Conservation (phyloP, 2,113 vertebrate species). For the Prinia subflava region DNA sequence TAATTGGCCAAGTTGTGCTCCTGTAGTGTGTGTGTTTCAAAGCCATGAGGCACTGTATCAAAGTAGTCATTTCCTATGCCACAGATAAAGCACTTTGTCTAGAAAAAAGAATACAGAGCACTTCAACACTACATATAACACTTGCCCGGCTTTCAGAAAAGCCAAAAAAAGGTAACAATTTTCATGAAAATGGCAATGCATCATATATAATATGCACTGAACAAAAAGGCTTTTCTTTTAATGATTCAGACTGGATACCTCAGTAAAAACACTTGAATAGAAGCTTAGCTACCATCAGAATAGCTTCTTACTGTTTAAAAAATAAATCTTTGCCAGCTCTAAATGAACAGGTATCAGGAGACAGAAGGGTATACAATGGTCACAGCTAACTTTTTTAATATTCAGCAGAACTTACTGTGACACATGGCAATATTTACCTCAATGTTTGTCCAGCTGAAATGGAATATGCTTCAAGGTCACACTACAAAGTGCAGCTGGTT, state of each 20-base stretch:
- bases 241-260: neutral
- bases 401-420: neutral
- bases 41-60: constrained; percentile 96
- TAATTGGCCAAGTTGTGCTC: constrained; percentile 99
- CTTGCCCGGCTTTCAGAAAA: neutral
- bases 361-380: neutral
- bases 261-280: neutral
- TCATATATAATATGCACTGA: neutral
- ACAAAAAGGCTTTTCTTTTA: neutral
- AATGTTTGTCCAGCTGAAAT: neutral
- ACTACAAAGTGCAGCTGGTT: neutral
- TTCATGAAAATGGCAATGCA: neutral
- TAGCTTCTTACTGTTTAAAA: neutral
- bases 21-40: constrained; percentile 96
- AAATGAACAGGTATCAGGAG: neutral
- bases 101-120: constrained; percentile 33
- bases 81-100: constrained; percentile 98
- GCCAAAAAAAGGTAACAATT: neutral
- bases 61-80: constrained; percentile 98
- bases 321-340: neutral
- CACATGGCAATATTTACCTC: neutral
- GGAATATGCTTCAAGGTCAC: neutral
- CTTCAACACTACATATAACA: neutral
- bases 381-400: neutral
- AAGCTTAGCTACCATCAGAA: neutral